phyloP scores from a whole-genome alignment of 2,797 vertebrate species.

The Malurus splendens region DNA sequence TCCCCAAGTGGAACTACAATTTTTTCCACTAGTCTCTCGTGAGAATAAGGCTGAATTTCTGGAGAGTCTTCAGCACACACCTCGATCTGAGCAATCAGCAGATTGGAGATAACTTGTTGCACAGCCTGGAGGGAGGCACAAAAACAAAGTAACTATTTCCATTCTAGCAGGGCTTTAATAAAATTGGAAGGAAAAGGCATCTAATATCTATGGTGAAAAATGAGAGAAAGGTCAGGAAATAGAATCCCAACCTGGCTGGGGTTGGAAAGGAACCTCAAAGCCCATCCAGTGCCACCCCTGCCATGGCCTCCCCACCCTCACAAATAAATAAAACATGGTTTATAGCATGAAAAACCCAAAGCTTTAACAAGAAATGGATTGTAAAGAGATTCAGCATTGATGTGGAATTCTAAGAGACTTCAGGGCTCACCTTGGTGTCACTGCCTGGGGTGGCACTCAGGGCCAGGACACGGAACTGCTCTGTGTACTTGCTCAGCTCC shows the following conservation, averaged over 20 bases:
- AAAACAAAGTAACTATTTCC: not conserved
- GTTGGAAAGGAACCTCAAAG: not conserved
- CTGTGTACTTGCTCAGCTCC: slow-evolving; percentile 82
- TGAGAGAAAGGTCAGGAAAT: not conserved
- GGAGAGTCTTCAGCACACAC: slow-evolving; percentile 90
- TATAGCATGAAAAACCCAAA: not conserved
- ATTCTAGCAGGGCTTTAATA: not conserved
- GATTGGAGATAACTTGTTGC: slow-evolving; percentile 91
- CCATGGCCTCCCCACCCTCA: not conserved
- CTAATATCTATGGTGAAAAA: rapidly evolving
- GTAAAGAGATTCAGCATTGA: rapidly evolving
- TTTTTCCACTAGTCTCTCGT: slow-evolving; percentile 88
- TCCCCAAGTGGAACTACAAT: slow-evolving; percentile 87
- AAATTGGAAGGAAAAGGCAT: not conserved
- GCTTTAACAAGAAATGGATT: rapidly evolving
- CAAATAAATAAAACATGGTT: rapidly evolving
- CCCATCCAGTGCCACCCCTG: rapidly evolving
- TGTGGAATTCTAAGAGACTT: too few species aligned
- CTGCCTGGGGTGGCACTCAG: slow-evolving; percentile 94
- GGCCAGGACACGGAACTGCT: slow-evolving; percentile 88
- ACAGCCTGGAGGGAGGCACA: slow-evolving; percentile 76
- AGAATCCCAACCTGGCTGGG: not conserved
- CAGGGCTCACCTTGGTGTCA: slow-evolving; percentile 81
- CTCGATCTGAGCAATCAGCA: slow-evolving; percentile 92
- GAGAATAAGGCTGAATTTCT: slow-evolving; percentile 87